Evolutionary conservation across 2,797 vertebrate genomes (phyloP).

Genomic region (Enteromius treurensis): DNA sequence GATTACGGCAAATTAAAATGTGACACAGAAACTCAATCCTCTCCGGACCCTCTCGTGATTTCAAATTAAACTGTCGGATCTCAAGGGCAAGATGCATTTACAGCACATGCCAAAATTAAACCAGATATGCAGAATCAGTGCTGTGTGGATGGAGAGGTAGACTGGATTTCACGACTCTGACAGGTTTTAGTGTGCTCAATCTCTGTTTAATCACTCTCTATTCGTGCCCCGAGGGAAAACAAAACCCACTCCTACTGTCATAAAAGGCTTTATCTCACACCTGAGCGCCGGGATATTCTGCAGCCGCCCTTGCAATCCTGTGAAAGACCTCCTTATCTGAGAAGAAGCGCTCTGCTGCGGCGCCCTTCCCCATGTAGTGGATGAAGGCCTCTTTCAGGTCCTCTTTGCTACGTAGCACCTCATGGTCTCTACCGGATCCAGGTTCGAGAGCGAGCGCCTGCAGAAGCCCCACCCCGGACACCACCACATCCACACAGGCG

Average conservation of each 20-base stretch:
- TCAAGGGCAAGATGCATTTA: constrained; percentile 36
- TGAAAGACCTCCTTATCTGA: constrained; percentile 83
- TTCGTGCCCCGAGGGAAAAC: neutral
- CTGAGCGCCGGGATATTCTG: constrained; percentile 89
- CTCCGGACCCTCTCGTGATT: constrained; percentile 41
- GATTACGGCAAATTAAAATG: constrained; percentile 55
- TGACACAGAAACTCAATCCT: constrained; percentile 62
- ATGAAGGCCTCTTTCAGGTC: constrained; percentile 89
- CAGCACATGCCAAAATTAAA: constrained; percentile 22
- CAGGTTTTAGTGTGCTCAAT: neutral
- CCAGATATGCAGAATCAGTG: neutral
- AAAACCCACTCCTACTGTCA: neutral
- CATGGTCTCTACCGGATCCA: constrained; percentile 80
- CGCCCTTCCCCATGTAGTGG: constrained; percentile 90
- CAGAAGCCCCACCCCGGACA: constrained; percentile 90
- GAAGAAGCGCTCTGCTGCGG: constrained; percentile 95
- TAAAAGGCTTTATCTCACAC: constrained; percentile 63
- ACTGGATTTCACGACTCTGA: neutral
- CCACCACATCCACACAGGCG: constrained; percentile 93
- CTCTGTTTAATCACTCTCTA: neutral
- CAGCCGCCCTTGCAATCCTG: constrained; percentile 82
- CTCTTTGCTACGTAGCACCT: constrained; percentile 79
- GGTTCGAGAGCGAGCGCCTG: constrained; percentile 88
- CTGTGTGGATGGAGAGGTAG: neutral
- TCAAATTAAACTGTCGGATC: constrained; percentile 52